phyloP scores from a whole-genome alignment of 2,797 vertebrate genomes.

The Pseudocheirus occidentalis region DNA sequence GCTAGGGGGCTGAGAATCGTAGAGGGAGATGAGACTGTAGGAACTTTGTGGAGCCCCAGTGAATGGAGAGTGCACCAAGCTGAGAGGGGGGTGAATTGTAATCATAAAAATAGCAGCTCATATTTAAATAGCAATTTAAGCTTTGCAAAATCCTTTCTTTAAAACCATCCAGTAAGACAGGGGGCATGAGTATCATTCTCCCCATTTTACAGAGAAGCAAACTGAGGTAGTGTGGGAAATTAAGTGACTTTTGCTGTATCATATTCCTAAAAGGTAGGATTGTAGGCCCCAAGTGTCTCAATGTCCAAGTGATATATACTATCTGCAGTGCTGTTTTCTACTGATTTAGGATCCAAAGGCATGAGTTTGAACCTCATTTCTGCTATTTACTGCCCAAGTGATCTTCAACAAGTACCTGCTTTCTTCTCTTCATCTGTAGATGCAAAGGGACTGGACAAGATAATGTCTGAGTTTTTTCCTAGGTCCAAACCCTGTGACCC shows the following conservation, averaged over 20 bases:
- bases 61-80: background rate
- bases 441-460: background rate
- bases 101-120: background rate
- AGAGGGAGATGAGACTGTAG: constrained; percentile 44
- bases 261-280: background rate
- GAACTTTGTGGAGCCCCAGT: constrained; percentile 4
- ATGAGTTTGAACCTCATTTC: background rate
- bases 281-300: background rate
- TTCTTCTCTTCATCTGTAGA: background rate
- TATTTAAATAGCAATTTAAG: background rate
- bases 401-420: background rate
- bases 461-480: background rate
- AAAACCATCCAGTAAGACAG: background rate
- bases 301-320: background rate
- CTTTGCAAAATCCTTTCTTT: background rate
- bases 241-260: background rate
- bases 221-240: background rate
- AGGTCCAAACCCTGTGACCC: background rate
- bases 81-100: background rate
- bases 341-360: background rate
- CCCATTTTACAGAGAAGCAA: background rate
- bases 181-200: background rate
- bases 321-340: background rate
- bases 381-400: background rate
- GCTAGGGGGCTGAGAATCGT: constrained; percentile 8